These are phyloP conservation scores for Sebastes vulpes DNA, from an alignment of 2,797 vertebrate genomes.

Conservation along the genomic window DNA sequence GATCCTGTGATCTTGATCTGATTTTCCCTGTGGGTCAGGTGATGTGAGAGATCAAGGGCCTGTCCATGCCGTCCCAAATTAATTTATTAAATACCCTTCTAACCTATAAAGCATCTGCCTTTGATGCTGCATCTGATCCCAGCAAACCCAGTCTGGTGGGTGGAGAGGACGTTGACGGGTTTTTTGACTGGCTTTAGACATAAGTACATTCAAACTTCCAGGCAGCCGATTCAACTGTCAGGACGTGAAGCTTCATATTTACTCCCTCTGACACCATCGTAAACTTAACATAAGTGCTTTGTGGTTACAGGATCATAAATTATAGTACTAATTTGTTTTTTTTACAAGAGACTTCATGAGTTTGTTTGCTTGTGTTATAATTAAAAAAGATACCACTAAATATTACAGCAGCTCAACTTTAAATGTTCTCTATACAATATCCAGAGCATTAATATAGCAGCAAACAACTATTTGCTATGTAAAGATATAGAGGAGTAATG, in stretches of 20 bases:
- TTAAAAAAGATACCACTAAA: background rate
- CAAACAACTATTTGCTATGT: no score
- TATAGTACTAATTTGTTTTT: background rate
- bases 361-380: background rate
- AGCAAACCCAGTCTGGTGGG: background rate
- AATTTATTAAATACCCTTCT: background rate
- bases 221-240: background rate
- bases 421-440: no score
- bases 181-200: background rate
- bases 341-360: background rate
- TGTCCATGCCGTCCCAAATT: background rate
- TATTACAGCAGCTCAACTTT: background rate
- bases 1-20: conserved; percentile 57
- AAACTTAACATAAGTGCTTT: background rate
- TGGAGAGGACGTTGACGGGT: background rate
- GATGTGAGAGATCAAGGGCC: background rate
- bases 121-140: conserved; percentile 4
- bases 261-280: background rate
- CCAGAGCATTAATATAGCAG: no score
- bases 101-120: background rate
- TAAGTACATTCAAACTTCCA: background rate
- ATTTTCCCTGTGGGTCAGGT: conserved; percentile 42
- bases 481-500: no score
- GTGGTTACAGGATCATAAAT: conserved; percentile 29
- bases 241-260: background rate